These are phyloP conservation scores for Augiades crinisus DNA, from an alignment of 2,888 invertebrate species.

Conservation along the genomic window DNA sequence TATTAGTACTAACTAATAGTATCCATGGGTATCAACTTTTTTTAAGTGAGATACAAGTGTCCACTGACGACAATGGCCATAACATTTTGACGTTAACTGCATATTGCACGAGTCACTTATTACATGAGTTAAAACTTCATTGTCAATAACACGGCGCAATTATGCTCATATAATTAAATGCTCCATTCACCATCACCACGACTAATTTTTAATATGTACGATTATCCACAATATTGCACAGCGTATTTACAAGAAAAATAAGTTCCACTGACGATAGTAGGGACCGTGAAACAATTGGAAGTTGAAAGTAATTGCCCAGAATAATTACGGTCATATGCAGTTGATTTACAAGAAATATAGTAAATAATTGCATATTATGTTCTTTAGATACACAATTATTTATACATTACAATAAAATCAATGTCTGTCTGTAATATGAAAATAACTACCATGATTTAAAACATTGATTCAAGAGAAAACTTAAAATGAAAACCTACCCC, in stretches of 20 bases:
- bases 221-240: constrained; percentile 9
- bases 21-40: too few relatives aligned
- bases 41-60: too few relatives aligned
- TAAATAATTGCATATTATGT: not conserved
- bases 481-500: too few relatives aligned
- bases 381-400: not conserved
- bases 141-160: not conserved
- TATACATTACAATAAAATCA: not conserved
- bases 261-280: constrained; percentile 14
- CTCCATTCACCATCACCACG: constrained; percentile 4
- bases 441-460: too few relatives aligned
- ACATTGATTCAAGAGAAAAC: too few relatives aligned
- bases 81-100: too few relatives aligned
- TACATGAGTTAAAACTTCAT: too few relatives aligned
- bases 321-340: constrained; percentile 4
- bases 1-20: too few relatives aligned
- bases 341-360: not conserved
- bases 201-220: constrained; percentile 13
- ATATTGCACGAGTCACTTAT: too few relatives aligned
- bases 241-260: constrained; percentile 4
- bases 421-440: too few relatives aligned
- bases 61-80: too few relatives aligned
- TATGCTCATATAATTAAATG: not conserved
- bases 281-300: not conserved
- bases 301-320: constrained; percentile 1